These are phyloP conservation scores for Microctenopoma lineatum DNA, from an alignment of 2,797 vertebrate species.

Conservation along the genomic window DNA sequence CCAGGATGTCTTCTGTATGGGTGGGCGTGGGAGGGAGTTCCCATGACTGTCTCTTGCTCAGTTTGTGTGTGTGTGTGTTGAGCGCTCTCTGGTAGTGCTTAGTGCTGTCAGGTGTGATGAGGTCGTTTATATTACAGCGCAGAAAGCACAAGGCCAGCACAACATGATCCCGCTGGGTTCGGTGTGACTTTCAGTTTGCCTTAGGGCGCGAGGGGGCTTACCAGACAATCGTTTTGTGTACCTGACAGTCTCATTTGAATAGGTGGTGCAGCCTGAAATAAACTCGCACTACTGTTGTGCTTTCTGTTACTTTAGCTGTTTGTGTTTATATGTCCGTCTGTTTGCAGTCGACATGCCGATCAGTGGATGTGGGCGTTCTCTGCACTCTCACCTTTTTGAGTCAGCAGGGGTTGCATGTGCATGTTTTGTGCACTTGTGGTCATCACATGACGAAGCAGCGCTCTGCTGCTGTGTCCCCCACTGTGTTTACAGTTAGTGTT, in stretches of 20 bases:
- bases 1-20: constrained; percentile 59
- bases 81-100: constrained; percentile 14
- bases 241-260: constrained; percentile 12
- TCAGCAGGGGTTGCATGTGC: constrained; percentile 37
- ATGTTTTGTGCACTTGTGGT: constrained; percentile 27
- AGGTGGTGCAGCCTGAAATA: constrained; percentile 1
- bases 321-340: constrained; percentile 17
- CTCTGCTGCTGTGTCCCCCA: constrained; percentile 25
- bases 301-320: constrained; percentile 2
- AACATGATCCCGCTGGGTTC: constrained; percentile 60
- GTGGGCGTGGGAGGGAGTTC: constrained; percentile 56
- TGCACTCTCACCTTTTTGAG: constrained; percentile 36
- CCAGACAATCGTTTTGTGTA: constrained; percentile 8
- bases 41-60: constrained; percentile 39
- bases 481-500: constrained; percentile 49
- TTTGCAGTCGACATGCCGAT: constrained; percentile 30
- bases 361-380: constrained; percentile 11
- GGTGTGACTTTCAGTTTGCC: constrained; percentile 41
- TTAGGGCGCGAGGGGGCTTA: constrained; percentile 33
- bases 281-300: not conserved
- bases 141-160: constrained; percentile 69
- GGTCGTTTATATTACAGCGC: constrained; percentile 45
- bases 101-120: constrained; percentile 54
- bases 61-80: constrained; percentile 28
- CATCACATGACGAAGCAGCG: constrained; percentile 37